Conservation (phyloP, 2,888 invertebrate genomes). For the Acholoe squamosa region DNA sequence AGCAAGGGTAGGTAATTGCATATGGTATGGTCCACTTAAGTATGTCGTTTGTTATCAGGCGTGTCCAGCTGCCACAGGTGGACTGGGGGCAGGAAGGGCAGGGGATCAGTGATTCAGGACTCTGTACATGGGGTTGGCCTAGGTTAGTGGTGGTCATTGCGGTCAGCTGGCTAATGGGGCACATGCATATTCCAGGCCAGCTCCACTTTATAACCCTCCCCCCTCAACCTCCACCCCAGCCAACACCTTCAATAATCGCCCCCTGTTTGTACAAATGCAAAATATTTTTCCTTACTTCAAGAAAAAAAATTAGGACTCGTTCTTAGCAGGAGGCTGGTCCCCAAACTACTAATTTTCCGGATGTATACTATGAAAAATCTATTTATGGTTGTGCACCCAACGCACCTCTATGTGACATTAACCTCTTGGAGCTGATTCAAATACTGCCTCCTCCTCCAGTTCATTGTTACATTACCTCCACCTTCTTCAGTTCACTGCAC, state of each 20-base stretch:
- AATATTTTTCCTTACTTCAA: no score
- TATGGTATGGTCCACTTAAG: not conserved
- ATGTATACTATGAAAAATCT: no score
- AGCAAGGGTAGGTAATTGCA: not conserved
- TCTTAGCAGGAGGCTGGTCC: no score
- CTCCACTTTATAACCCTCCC: not conserved
- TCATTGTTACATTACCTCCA: not conserved
- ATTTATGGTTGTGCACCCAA: no score
- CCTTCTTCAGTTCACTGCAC: not conserved
- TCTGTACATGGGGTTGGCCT: not conserved
- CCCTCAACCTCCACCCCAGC: not conserved
- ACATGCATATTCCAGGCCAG: not conserved
- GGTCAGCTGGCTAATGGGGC: constrained; percentile 19
- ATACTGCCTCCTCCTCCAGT: no score
- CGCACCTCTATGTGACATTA: no score
- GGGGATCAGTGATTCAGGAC: not conserved
- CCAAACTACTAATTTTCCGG: no score
- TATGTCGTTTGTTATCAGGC: not conserved
- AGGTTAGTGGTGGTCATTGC: not conserved
- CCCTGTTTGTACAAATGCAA: not conserved
- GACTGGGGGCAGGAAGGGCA: not conserved
- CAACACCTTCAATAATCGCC: not conserved
- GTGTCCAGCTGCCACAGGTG: not conserved
- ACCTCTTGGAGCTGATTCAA: no score
- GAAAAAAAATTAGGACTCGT: no score